Evolutionary conservation across 2,888 invertebrate genomes (phyloP).

Genomic region (Clitarchus hookeri): DNA sequence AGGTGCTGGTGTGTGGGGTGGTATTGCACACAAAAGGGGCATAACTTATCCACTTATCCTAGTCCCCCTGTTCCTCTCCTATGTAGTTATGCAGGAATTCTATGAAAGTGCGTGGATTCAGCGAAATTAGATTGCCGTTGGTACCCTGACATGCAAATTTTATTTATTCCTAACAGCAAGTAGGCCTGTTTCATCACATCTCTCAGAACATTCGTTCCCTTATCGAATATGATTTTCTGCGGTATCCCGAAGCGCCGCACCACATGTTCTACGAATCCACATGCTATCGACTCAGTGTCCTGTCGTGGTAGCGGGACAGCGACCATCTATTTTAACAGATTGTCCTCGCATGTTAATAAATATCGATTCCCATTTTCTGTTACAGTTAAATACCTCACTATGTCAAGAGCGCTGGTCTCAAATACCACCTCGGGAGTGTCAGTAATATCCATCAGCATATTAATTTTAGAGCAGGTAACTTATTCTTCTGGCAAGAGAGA

Average conservation of each 20-base stretch:
- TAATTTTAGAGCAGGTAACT: background rate
- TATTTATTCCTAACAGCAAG: constrained; percentile 26
- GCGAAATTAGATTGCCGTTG: constrained; percentile 16
- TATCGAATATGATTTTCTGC: constrained; percentile 42
- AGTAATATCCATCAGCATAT: background rate
- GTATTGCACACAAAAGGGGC: too few relatives aligned
- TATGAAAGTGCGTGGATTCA: background rate
- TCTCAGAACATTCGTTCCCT: constrained; percentile 44
- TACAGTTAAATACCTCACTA: constrained; percentile 40
- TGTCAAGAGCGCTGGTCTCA: constrained; percentile 34
- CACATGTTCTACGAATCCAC: constrained; percentile 31
- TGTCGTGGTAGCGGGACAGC: constrained; percentile 45
- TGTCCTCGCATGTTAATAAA: constrained; percentile 43
- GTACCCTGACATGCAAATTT: constrained; percentile 28
- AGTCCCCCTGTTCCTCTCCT: background rate
- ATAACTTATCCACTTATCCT: too few relatives aligned
- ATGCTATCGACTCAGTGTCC: background rate
- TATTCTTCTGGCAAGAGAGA: background rate
- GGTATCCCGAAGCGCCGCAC: constrained; percentile 42
- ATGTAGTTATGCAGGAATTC: background rate
- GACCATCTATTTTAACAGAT: constrained; percentile 42
- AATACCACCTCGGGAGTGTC: background rate
- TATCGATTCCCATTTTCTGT: constrained; percentile 42
- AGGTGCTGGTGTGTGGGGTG: background rate
- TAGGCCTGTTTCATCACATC: constrained; percentile 36